Evolutionary conservation across 2,888 invertebrate species (phyloP).

Genomic region (Augiades crinisus): DNA sequence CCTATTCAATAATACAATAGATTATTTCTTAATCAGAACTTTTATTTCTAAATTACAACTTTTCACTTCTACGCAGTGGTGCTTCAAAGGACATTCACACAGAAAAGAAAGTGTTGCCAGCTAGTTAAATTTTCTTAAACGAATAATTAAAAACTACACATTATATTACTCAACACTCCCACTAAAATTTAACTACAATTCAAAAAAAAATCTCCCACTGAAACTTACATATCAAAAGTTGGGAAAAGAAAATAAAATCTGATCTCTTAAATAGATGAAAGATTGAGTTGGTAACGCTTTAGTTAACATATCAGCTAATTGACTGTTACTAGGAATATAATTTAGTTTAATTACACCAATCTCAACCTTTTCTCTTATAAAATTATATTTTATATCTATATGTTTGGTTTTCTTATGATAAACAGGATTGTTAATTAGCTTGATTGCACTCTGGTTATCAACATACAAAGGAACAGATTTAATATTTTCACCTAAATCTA

Average conservation of each 20-base stretch:
- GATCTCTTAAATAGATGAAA: neutral
- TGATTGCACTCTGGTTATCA: conserved; percentile 22
- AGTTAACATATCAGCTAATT: conserved; percentile 25
- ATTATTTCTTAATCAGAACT: too few species aligned
- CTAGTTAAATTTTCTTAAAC: too few species aligned
- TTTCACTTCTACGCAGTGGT: too few species aligned
- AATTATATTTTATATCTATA: conserved; percentile 26
- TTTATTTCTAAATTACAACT: too few species aligned
- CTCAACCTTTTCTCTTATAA: conserved; percentile 27
- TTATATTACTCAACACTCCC: too few species aligned
- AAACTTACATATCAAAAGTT: neutral
- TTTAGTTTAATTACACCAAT: conserved; percentile 19
- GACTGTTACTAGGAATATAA: conserved; percentile 16
- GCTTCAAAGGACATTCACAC: too few species aligned
- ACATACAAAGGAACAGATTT: conserved; percentile 9
- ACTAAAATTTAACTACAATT: neutral
- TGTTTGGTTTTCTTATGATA: conserved; percentile 29
- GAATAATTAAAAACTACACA: too few species aligned
- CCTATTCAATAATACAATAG: too few species aligned
- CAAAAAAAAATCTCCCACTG: neutral
- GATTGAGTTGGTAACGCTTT: conserved; percentile 9
- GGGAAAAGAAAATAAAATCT: too few species aligned
- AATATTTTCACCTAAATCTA: neutral
- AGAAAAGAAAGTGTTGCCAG: too few species aligned
- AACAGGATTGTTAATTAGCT: conserved; percentile 25